These are phyloP conservation scores for Zaprionus ornatus DNA, from an alignment of 1,140 invertebrate species.

Conservation along the genomic window DNA sequence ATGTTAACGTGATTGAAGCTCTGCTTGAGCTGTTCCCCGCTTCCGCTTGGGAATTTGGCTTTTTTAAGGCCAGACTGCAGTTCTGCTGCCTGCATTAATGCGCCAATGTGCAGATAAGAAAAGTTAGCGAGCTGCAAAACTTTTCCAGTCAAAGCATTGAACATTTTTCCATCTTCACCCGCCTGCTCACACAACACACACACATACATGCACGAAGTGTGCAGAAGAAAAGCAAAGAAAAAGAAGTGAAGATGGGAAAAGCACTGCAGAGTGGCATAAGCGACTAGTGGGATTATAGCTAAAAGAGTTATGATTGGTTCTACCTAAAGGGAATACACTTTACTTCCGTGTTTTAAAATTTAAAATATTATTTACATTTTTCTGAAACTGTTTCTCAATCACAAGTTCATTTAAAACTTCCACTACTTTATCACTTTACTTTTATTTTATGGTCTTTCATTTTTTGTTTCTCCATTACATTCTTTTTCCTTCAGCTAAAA, in stretches of 20 bases:
- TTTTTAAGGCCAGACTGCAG: background rate
- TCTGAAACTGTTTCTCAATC: too few species aligned
- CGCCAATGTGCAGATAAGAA: slow-evolving; percentile 45
- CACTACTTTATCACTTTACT: background rate
- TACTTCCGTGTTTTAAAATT: background rate
- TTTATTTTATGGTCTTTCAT: background rate
- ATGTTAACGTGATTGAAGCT: slow-evolving; percentile 71
- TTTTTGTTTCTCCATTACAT: background rate
- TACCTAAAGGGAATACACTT: background rate
- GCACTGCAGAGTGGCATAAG: background rate
- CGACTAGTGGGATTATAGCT: background rate
- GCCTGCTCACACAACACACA: background rate
- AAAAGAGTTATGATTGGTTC: background rate
- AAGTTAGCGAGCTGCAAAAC: slow-evolving; percentile 26
- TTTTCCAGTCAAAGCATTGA: slow-evolving; percentile 22
- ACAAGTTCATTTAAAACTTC: background rate
- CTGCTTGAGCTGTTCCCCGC: slow-evolving; percentile 57
- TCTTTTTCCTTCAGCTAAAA: background rate
- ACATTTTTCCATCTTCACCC: slow-evolving; percentile 16
- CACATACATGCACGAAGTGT: background rate
- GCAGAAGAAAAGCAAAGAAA: slow-evolving; percentile 1
- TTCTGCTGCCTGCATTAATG: slow-evolving; percentile 21
- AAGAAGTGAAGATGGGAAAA: background rate
- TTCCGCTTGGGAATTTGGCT: slow-evolving; percentile 30
- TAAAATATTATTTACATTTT: background rate